Evolutionary conservation across 1,140 invertebrate genomes (phyloP), one percentile per base, ranked within the genome.

Genomic region (Dendroctonus ponderosae): DNA sequence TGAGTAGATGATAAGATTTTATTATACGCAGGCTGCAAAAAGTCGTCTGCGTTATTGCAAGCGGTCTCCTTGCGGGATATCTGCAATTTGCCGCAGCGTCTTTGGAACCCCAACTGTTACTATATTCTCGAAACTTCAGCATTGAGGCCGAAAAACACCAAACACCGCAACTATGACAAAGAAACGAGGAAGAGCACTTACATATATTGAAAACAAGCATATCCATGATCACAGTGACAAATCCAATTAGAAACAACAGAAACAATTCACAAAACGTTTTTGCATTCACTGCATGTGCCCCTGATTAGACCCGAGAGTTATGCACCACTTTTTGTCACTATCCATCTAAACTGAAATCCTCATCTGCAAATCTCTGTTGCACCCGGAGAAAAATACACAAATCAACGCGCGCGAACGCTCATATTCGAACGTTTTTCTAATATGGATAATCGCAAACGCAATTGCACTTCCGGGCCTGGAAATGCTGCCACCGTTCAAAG

Each of bases 181-280:
- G 26, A 26, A 26, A 26, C 26, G 12, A 46, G 43, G 1, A 12
- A 46, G 43, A 46, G 8, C 39, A 66, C 63, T 66, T 66, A 66
- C 63, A 52, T 15, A 15, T 9, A 49, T n/a, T 42, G 6, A 59
- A 66, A 49, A 57, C 11, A 15, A 59, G 44, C 37, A 52, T 51
- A 66, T 66, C 63, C 63, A 66, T 66, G 26, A 42, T 49, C 15
- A 52, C 42, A 52, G 50, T 52, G 37, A 12, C n/a, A 50, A 57
- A 57, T 57, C 62, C 52, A 57, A 49, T 50, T 5, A 11, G 14
- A 38, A 53, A 63, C 50, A 54, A 50, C 9, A 62, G 5, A 40
- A 63, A 63, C 8, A 65, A 65, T 37, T 46, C 56, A 44, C 58
- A 56, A 41, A 57, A 65, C 44, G 42, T n/a, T 57, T 49, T 39